phyloP scores from a whole-genome alignment of 2,113 vertebrate genomes.

The Mesitornis unicolor region DNA sequence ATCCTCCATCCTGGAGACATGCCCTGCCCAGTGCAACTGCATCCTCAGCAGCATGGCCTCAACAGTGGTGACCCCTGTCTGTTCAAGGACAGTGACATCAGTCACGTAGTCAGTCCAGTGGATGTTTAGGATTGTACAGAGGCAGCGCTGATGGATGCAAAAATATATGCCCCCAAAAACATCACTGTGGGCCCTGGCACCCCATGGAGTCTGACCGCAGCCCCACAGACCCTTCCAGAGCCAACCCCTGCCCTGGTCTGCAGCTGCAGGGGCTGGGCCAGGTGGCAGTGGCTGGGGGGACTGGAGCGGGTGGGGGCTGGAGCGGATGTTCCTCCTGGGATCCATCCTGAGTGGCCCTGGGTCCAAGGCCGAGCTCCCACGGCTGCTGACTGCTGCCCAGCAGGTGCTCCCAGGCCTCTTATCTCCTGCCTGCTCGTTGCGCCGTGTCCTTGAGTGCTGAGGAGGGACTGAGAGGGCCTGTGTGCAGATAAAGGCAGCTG shows the following conservation, averaged over 20 bases:
- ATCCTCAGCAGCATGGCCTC: too few relatives aligned
- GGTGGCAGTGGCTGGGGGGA: too few relatives aligned
- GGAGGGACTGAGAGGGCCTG: neutral
- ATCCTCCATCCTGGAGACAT: too few relatives aligned
- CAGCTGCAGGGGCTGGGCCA: neutral
- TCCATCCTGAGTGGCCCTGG: neutral
- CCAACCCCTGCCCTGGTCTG: neutral
- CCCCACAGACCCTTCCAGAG: neutral
- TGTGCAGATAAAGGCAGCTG: neutral
- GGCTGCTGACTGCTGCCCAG: neutral
- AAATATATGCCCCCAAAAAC: neutral
- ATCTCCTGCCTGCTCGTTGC: neutral
- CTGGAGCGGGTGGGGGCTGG: too few relatives aligned
- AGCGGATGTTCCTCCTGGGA: too few relatives aligned
- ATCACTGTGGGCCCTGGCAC: rapidly evolving
- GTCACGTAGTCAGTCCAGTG: too few relatives aligned
- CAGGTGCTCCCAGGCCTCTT: neutral
- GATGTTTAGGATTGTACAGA: too few relatives aligned
- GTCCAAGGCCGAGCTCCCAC: neutral
- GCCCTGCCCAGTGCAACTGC: too few relatives aligned
- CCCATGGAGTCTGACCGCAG: rapidly evolving
- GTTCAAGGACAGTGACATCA: too few relatives aligned
- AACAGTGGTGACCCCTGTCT: too few relatives aligned
- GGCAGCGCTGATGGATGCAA: too few relatives aligned
- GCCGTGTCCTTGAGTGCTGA: neutral